phyloP scores from a whole-genome alignment of 2,888 invertebrate genomes.

The Diarsia mendica region DNA sequence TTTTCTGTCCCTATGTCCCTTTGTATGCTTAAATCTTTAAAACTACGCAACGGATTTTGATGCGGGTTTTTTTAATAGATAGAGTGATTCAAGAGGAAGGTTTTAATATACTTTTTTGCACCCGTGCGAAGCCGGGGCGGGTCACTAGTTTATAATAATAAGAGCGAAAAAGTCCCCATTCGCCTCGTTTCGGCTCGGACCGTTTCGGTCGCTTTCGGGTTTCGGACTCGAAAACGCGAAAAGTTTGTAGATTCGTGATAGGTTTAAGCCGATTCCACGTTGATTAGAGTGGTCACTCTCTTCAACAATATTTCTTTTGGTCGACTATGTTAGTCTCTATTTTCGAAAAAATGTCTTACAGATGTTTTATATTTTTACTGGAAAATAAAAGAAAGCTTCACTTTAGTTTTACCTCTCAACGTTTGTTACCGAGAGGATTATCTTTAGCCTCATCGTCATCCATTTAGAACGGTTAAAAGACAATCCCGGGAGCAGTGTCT shows the following conservation, averaged over 20 bases:
- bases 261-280: not conserved
- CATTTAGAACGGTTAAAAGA: slow-evolving; percentile 45
- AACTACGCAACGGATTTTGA: no score
- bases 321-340: not conserved
- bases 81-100: no score
- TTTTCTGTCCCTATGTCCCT: no score
- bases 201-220: no score
- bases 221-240: not conserved
- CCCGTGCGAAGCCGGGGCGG: no score
- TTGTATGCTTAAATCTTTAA: no score
- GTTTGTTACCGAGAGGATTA: slow-evolving; percentile 36
- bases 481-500: slow-evolving; percentile 37
- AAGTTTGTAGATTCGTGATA: not conserved
- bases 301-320: no score
- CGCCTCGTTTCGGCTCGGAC: not conserved
- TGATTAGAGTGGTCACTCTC: no score
- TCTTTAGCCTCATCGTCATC: slow-evolving; percentile 41
- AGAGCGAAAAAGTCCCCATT: no score
- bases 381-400: not conserved
- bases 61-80: no score
- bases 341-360: not conserved
- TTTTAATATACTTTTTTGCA: no score
- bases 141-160: no score
- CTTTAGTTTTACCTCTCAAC: slow-evolving; percentile 4
- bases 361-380: not conserved